These are phyloP conservation scores for Ibidorhyncha struthersii DNA, from an alignment of 2,113 vertebrate genomes.

Conservation along the genomic window DNA sequence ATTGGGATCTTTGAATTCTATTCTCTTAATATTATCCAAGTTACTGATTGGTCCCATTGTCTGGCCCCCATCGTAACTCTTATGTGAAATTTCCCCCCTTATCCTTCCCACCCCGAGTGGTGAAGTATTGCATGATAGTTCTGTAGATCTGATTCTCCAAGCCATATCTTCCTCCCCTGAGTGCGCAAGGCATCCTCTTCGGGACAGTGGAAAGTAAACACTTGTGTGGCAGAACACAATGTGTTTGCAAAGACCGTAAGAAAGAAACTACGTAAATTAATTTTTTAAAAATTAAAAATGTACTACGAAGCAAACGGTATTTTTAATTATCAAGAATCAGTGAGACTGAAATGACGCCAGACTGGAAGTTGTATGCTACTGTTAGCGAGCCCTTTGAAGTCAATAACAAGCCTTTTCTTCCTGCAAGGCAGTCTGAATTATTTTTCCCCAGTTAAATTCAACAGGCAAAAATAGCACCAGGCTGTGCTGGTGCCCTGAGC, in stretches of 20 bases:
- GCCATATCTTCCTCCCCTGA: not conserved
- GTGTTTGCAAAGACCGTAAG: not conserved
- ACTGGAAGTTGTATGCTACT: not conserved
- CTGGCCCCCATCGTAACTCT: not conserved
- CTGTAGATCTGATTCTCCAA: not conserved
- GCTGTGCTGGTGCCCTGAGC: not conserved
- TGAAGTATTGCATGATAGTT: not conserved
- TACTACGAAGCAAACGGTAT: not conserved
- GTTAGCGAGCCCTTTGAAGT: not conserved
- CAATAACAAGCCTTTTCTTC: not conserved
- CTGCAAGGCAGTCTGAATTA: not conserved
- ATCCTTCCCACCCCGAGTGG: not conserved
- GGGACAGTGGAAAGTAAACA: not conserved
- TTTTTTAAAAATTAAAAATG: not conserved
- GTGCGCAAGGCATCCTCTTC: not conserved
- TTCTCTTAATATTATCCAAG: not conserved
- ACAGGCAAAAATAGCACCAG: not conserved
- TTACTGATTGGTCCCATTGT: not conserved
- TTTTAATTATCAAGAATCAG: not conserved
- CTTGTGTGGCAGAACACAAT: not conserved
- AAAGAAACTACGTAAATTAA: not conserved
- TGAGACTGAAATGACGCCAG: not conserved
- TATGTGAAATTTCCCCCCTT: not conserved
- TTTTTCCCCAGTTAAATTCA: not conserved
- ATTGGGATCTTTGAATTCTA: not conserved